phyloP scores from a whole-genome alignment of 2,888 invertebrate species.

The Tribolium freemani region DNA sequence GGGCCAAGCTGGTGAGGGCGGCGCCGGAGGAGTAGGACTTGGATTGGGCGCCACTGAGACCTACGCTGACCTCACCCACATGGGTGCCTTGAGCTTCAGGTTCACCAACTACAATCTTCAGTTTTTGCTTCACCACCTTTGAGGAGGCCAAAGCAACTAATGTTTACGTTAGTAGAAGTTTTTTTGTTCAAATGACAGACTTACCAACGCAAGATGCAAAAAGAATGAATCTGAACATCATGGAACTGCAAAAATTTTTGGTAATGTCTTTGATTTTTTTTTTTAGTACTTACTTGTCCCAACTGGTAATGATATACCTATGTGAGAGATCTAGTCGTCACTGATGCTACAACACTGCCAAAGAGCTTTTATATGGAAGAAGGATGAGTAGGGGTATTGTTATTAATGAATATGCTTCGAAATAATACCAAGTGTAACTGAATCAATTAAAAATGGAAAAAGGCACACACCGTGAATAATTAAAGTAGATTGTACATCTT shows the following conservation, averaged over 20 bases:
- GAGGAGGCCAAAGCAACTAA: conserved; percentile 33
- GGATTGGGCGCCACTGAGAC: not conserved
- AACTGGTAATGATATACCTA: conserved; percentile 11
- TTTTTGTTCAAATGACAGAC: conserved; percentile 9
- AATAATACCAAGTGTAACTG: conserved; percentile 4
- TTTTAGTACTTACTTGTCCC: not conserved
- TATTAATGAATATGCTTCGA: conserved; percentile 18
- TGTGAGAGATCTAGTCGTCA: conserved; percentile 18
- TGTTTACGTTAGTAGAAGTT: not conserved
- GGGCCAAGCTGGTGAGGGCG: conserved; percentile 76
- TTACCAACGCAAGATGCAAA: conserved; percentile 39
- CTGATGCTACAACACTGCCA: not conserved
- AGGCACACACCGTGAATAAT: conserved; percentile 34
- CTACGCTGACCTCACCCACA: conserved; percentile 27
- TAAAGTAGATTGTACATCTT: conserved; percentile 27
- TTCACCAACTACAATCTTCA: conserved; percentile 31
- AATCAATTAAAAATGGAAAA: conserved; percentile 28
- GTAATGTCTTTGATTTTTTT: not conserved
- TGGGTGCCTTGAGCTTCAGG: conserved; percentile 37
- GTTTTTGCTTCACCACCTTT: conserved; percentile 29
- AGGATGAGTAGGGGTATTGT: conserved; percentile 4
- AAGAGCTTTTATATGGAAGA: conserved; percentile 14
- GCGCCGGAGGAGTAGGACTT: conserved; percentile 76
- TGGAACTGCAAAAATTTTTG: conserved; percentile 16
- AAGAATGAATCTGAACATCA: conserved; percentile 43